A percentile compares a stretch with the other conserved stretches of the same genome.
Conservation (phyloP, 1,140 invertebrate genomes). For the Diachasma alloeum region DNA sequence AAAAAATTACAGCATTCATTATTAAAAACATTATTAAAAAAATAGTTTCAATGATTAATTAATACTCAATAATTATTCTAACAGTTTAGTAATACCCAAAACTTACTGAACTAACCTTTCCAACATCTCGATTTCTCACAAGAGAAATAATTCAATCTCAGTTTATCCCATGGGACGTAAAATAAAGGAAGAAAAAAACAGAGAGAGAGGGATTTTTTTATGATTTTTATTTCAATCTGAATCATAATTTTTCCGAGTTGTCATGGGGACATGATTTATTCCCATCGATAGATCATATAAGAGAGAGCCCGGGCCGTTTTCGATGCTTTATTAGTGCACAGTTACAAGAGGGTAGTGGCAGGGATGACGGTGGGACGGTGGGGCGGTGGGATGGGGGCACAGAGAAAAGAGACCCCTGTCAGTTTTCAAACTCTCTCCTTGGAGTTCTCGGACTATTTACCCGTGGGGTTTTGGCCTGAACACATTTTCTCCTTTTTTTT, state of each 20-base stretch:
- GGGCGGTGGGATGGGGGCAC: background rate
- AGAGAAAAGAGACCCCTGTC: constrained; percentile 40
- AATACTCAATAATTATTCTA: background rate
- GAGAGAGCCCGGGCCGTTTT: constrained; percentile 23
- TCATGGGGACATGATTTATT: constrained; percentile 31
- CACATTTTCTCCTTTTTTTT: constrained; percentile 29
- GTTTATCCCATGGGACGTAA: background rate
- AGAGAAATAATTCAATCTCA: background rate
- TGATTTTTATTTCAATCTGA: constrained; percentile 10
- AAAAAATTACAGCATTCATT: too few species aligned
- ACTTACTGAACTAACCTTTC: background rate
- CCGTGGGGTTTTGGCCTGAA: constrained; percentile 43
- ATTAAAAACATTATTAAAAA: too few species aligned
- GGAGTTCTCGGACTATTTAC: constrained; percentile 50
- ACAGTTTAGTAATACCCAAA: background rate
- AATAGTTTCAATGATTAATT: too few species aligned
- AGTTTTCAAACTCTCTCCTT: constrained; percentile 42
- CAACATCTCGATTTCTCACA: background rate
- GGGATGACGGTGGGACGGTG: background rate
- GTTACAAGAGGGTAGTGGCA: constrained; percentile 18
- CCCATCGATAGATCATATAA: constrained; percentile 38
- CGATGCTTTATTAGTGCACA: constrained; percentile 54
- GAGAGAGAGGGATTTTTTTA: background rate
- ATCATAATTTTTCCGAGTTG: constrained; percentile 22
- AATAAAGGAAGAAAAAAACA: background rate